Conservation (phyloP, 2,113 vertebrate genomes). For the Hemichromis elongatus region DNA sequence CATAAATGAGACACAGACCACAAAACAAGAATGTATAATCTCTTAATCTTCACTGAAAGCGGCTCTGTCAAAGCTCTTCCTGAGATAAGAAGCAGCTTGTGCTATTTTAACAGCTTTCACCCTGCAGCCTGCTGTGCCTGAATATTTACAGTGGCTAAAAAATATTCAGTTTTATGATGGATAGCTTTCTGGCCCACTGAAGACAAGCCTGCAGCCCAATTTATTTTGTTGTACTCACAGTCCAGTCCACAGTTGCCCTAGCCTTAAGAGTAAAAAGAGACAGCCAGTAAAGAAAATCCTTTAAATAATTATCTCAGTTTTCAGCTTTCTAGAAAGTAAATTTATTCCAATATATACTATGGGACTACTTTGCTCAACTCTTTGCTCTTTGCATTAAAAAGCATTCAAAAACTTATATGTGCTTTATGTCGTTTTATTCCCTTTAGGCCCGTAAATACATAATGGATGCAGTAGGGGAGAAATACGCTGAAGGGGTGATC, state of each 20-base stretch:
- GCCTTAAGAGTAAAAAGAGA: not conserved
- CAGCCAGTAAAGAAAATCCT: not conserved
- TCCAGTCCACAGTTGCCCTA: not conserved
- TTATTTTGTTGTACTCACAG: constrained; percentile 5
- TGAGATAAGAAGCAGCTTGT: not conserved
- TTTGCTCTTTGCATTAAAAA: not conserved
- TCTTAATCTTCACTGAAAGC: not conserved
- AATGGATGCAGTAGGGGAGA: constrained; percentile 83
- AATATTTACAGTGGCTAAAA: constrained; percentile 16
- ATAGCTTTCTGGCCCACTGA: constrained; percentile 6
- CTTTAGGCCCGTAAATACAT: constrained; percentile 90
- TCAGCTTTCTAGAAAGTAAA: not conserved
- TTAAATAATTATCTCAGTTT: not conserved
- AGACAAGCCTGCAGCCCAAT: not conserved
- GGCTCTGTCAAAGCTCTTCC: not conserved
- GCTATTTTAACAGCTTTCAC: not conserved
- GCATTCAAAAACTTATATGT: not conserved
- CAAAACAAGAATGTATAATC: not conserved
- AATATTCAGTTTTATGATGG: not conserved
- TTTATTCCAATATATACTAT: not conserved
- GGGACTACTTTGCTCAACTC: not conserved
- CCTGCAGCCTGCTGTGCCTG: not conserved
- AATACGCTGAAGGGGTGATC: constrained; percentile 83
- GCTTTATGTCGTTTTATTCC: not conserved
- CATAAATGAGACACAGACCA: not conserved